Evolutionary conservation across 2,113 vertebrate species (phyloP).

Genomic region (Ctenomys sociabilis): DNA sequence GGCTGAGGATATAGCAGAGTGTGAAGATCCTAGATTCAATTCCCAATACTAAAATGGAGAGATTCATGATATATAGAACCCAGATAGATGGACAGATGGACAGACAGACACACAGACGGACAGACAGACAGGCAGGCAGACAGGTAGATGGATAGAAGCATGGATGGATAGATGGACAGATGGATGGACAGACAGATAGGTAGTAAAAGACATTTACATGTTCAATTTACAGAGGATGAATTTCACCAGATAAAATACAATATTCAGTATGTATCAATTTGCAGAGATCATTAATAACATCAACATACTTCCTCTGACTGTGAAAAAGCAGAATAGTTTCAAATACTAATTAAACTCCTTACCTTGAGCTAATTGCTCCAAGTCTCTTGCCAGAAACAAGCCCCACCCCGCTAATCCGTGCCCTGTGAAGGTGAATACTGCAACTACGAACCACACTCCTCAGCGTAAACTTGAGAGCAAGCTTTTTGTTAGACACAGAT

Average conservation of each 20-base stretch:
- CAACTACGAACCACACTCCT: fast-evolving
- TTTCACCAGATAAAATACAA: conserved; percentile 65
- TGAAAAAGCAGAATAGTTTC: background rate
- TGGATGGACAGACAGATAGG: background rate
- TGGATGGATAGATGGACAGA: background rate
- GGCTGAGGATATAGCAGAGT: background rate
- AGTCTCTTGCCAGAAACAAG: background rate
- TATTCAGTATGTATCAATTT: background rate
- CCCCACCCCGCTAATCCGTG: background rate
- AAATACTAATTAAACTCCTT: background rate
- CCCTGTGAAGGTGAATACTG: background rate
- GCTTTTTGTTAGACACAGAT: background rate
- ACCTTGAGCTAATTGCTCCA: too few relatives aligned
- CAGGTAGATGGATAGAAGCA: background rate
- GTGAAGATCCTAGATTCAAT: background rate
- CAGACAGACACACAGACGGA: background rate
- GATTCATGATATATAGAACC: background rate
- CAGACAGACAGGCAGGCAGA: background rate
- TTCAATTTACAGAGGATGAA: conserved; percentile 70
- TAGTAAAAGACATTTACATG: background rate
- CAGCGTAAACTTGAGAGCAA: too few relatives aligned
- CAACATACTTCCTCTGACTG: background rate
- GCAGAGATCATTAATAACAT: background rate
- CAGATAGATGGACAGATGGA: background rate
- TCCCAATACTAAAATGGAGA: background rate